phyloP scores from a whole-genome alignment of 2,113 vertebrate genomes.

The Microtus montanus region DNA sequence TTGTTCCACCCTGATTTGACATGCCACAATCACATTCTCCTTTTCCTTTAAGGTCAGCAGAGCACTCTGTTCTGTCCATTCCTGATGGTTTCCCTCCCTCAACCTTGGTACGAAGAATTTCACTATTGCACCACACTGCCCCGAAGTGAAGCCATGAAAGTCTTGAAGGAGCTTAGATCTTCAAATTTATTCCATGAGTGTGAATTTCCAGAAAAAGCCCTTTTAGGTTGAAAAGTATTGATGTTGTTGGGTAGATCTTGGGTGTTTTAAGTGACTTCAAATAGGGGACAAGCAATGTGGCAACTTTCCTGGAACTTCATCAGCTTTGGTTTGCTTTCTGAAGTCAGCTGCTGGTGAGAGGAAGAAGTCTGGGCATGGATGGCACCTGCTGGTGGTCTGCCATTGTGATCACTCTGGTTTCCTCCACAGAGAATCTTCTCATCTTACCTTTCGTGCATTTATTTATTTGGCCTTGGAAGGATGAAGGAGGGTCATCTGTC shows the following conservation, averaged over 20 bases:
- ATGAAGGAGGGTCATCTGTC: too few species aligned
- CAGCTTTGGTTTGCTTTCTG: conserved; percentile 52
- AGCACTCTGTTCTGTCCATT: not conserved
- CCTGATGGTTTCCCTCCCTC: not conserved
- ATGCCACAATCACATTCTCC: not conserved
- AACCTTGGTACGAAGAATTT: not conserved
- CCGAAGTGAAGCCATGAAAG: not conserved
- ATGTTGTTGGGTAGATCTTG: conserved; percentile 14
- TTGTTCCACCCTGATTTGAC: not conserved
- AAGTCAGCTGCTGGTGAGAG: conserved; percentile 44
- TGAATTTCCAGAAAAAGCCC: conserved; percentile 59
- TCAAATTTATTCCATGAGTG: conserved; percentile 34
- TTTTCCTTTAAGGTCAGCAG: not conserved
- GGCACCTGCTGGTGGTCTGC: conserved; percentile 33
- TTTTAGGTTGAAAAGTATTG: conserved; percentile 39
- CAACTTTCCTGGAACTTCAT: conserved; percentile 60
- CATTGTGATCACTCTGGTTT: conserved; percentile 21
- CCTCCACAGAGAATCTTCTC: conserved; percentile 20
- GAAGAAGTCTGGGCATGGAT: not conserved
- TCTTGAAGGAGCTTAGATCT: not conserved
- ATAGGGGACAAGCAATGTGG: conserved; percentile 21
- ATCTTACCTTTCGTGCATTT: not conserved
- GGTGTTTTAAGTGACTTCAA: conserved; percentile 58
- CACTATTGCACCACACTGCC: not conserved
- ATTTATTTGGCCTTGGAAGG: conserved; percentile 2